Percentiles rank a stretch among this genome's conserved stretches.
phyloP scores from a whole-genome alignment of 2,113 vertebrate genomes.

The Mormyrus lacerda region DNA sequence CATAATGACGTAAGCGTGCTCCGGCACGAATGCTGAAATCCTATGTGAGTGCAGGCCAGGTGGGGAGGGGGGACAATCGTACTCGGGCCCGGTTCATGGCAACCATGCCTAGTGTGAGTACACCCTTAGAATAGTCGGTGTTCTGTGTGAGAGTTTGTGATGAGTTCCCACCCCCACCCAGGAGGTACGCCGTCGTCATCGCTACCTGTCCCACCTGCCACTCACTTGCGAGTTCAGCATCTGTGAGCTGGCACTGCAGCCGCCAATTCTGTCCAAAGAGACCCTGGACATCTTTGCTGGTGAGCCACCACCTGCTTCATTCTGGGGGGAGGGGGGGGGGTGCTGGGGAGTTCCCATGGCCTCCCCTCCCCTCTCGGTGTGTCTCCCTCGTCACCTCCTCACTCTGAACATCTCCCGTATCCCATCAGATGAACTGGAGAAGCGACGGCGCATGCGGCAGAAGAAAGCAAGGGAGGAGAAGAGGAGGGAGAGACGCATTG shows the following conservation, averaged over 20 bases:
- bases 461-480: constrained; percentile 92
- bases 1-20: no score
- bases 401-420: neutral
- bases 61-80: no score
- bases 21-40: no score
- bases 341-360: no score
- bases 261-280: constrained; percentile 82
- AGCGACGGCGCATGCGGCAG: constrained; percentile 81
- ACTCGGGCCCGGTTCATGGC: no score
- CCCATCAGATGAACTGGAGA: constrained; percentile 83
- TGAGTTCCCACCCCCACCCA: constrained; percentile 36
- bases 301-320: constrained; percentile 35
- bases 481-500: constrained; percentile 85
- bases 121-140: neutral
- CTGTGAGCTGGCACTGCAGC: constrained; percentile 86
- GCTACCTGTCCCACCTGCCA: constrained; percentile 89
- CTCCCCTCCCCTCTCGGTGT: no score
- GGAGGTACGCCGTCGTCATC: constrained; percentile 89
- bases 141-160: neutral
- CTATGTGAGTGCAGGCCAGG: no score
- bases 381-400: neutral
- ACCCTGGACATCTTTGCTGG: constrained; percentile 88
- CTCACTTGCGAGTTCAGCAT: constrained; percentile 99
- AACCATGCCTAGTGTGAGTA: no score
- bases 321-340: no score